Base-by-base conservation (phyloP, 2,797 vertebrate genomes). In the Tamandua tetradactyla region DNA sequence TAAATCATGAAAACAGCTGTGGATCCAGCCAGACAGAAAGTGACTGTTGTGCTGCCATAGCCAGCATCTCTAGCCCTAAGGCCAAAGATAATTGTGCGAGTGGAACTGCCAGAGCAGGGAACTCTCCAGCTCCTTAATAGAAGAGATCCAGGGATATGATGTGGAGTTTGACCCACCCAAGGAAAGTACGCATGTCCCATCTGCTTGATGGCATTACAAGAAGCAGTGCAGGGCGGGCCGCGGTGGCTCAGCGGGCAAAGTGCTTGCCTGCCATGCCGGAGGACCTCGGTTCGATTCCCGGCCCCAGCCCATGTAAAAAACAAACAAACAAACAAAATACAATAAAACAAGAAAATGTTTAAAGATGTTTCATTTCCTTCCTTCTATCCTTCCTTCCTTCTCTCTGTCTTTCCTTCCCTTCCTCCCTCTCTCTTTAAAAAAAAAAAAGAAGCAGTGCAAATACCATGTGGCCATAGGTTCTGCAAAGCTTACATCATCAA, bases 121-220 rank as follows among this genome's bases (percentile, higher is more conserved):
- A 91, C 82, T 98, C 1, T 93, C 98, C 7, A 89, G 87, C 35
- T 98, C 98, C 1, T 97, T 98, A 2, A 15, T 96, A 0, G 98
- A 98, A 20, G 99, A 99, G 4, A 96, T 97, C 3, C 99, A 99
- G 96, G 99, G 99, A 0, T 99, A 99, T 0, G 99, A 99, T 7
- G 99, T 99, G 82, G 99, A 99, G 93, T 99, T 99, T 83, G 99
- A 99, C 87, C 99, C 99, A 0, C 99, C 99, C 0, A 99, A 92
- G 99, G 99, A 94, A 99, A 99, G 97, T 99, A 99, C 0, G 99
- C 99, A 88, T 99, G 99, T 52, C 99, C 99, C 0, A 99, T 99
- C 98, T 99, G 99, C 83, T 95, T 99, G 95, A 99, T 99, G 99
- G 99, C 99, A 0, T 97, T 99, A n/a, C 98, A 99, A 94, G 99